Conservation (phyloP, 2,797 vertebrate genomes). For the Lepidocolaptes lacrymiger region DNA sequence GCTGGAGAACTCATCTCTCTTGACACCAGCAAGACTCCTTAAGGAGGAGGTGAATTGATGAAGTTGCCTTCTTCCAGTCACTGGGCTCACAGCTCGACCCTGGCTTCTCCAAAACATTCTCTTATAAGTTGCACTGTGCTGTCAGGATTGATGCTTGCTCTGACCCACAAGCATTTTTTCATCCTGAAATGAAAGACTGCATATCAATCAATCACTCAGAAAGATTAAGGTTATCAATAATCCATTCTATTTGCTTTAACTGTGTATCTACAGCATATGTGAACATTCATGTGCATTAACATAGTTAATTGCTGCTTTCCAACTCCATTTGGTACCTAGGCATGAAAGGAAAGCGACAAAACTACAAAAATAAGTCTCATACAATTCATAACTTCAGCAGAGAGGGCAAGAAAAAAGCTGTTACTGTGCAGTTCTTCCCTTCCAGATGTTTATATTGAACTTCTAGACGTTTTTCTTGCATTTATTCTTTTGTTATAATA, state of each 20-base stretch:
- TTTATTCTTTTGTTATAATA: not conserved
- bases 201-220: not conserved
- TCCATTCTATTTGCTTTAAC: not conserved
- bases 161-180: not conserved
- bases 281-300: not conserved
- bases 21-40: not conserved
- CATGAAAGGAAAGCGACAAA: not conserved
- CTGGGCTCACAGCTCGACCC: slow-evolving; percentile 30
- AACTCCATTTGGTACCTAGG: not conserved
- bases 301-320: not conserved
- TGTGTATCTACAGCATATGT: not conserved
- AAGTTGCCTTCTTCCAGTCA: slow-evolving; percentile 39
- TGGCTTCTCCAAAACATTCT: slow-evolving; percentile 21
- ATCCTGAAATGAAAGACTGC: not conserved
- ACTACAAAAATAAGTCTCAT: not conserved
- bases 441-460: slow-evolving; percentile 27
- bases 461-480: slow-evolving; percentile 17
- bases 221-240: not conserved
- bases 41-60: not conserved
- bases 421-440: not conserved
- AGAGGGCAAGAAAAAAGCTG: not conserved
- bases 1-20: not conserved
- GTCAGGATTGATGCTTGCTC: slow-evolving; percentile 12
- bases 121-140: not conserved
- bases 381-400: not conserved